Evolutionary conservation across 1,140 invertebrate species (phyloP), one percentile per base, ranked within the genome.

Genomic region (Saccostrea cuccullata): DNA sequence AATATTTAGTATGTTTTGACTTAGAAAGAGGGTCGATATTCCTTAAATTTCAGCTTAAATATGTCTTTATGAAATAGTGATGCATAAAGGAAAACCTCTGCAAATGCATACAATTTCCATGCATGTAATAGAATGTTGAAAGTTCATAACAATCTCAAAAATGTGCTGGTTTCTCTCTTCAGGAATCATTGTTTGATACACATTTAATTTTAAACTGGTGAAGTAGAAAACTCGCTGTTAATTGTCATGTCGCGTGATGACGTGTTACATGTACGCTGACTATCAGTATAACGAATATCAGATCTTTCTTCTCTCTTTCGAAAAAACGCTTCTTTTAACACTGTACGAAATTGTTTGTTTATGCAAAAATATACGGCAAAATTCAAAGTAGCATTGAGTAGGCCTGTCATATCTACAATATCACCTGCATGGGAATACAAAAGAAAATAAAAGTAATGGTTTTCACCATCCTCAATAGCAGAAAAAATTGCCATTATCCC

Each of bases 361-460:
- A 84, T 47, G 12, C 30, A 23, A 26, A 40, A 84, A n/a, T 84
- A 84, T 3, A 84, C 83, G n/a, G 55, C 9, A 26, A 84, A 84
- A 56, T 84, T 84, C 20, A 84, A 5, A 17, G 83, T 56, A 11
- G 30, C 83, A 58, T 84, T 84, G 20, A 56, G 8, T 12, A 55
- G 47, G 9, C 20, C 55, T 2, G 55, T 55, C 40, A 84, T 23
- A n/a, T 84, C 83, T 15, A 84, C 8, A 55, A 84, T 23, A 26
- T 84, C 40, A 47, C 83, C 83, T 11, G 55, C 83, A 26, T 84
- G 55, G 17, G 83, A 84, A 40, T 84, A 84, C 12, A 84, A 55
- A 6, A 84, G 40, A 26, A 84, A 84, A 55, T 84, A 84, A 26
- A 84, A 84, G 23, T 47, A 84, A 40, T 84, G 83, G n/a, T 47